phyloP scores from a whole-genome alignment of 2,113 vertebrate genomes.

The Pachypanchax playfairii region DNA sequence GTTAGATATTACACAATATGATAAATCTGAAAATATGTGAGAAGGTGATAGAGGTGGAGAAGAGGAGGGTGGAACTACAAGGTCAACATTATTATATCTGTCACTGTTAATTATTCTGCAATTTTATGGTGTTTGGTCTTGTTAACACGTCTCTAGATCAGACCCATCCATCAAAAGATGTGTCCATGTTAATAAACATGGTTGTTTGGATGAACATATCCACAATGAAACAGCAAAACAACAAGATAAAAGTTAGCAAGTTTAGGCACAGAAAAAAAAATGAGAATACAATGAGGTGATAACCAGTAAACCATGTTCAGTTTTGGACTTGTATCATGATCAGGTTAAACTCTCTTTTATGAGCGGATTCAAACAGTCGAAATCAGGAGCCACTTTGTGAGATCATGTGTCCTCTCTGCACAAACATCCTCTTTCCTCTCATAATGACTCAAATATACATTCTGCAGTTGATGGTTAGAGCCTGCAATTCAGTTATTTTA shows the following conservation, averaged over 20 bases:
- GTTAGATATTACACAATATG: neutral
- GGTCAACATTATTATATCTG: slow-evolving; percentile 50
- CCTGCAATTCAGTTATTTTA: no score
- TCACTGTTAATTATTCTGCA: slow-evolving; percentile 42
- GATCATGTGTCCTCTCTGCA: no score
- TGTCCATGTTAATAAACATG: neutral
- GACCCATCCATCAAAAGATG: slow-evolving; percentile 32
- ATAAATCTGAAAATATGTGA: slow-evolving; percentile 1
- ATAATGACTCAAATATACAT: no score
- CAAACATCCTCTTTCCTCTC: no score
- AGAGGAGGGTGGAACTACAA: slow-evolving; percentile 21
- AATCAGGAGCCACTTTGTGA: no score
- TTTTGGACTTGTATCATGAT: no score
- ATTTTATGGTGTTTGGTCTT: slow-evolving; percentile 44
- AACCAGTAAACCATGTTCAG: no score
- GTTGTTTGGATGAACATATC: neutral
- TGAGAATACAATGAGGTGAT: no score
- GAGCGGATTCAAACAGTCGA: no score
- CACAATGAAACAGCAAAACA: neutral
- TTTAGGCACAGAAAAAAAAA: neutral
- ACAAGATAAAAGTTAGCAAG: neutral
- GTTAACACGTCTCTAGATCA: slow-evolving; percentile 13
- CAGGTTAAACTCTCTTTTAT: no score
- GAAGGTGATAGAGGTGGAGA: slow-evolving; percentile 21
- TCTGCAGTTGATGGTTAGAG: no score